Conservation (phyloP, 2,113 vertebrate species). For the Phyllostomus hastatus region DNA sequence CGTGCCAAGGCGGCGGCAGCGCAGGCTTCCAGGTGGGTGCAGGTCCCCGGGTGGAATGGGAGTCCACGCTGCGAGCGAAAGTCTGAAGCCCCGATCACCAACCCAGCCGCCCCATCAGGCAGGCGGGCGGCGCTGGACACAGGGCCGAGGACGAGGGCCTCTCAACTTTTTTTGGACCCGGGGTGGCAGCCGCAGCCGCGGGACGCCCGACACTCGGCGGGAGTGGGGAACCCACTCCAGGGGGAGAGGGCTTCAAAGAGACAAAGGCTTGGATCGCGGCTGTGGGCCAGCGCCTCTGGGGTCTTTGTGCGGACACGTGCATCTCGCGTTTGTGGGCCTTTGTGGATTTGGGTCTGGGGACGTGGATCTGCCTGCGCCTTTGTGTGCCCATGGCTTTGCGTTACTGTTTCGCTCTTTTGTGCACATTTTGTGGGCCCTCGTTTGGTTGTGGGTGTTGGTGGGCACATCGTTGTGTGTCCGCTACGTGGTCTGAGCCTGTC, state of each 20-base stretch:
- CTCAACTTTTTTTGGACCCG: conserved; percentile 59
- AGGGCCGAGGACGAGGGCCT: conserved; percentile 13
- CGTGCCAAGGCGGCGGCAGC: conserved; percentile 25
- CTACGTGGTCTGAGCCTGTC: conserved; percentile 44
- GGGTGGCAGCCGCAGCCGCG: neutral
- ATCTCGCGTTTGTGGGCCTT: conserved; percentile 14
- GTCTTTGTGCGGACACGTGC: conserved; percentile 69
- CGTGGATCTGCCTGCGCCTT: neutral
- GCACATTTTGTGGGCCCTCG: neutral
- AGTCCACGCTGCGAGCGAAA: neutral
- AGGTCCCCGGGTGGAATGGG: neutral
- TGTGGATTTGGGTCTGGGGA: conserved; percentile 4
- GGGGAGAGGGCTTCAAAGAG: neutral
- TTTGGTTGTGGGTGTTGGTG: neutral
- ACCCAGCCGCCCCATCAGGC: neutral
- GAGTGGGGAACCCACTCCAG: neutral
- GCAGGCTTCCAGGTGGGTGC: conserved; percentile 57
- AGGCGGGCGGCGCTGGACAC: neutral
- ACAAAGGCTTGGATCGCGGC: conserved; percentile 57
- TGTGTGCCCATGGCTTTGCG: neutral
- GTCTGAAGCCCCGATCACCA: neutral
- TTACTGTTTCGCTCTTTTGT: neutral
- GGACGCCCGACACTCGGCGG: neutral
- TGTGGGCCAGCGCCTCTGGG: conserved; percentile 1
- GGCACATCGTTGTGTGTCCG: conserved; percentile 8